Conservation (phyloP, 2,888 invertebrate species). For the Ormyrus pomaceus region DNA sequence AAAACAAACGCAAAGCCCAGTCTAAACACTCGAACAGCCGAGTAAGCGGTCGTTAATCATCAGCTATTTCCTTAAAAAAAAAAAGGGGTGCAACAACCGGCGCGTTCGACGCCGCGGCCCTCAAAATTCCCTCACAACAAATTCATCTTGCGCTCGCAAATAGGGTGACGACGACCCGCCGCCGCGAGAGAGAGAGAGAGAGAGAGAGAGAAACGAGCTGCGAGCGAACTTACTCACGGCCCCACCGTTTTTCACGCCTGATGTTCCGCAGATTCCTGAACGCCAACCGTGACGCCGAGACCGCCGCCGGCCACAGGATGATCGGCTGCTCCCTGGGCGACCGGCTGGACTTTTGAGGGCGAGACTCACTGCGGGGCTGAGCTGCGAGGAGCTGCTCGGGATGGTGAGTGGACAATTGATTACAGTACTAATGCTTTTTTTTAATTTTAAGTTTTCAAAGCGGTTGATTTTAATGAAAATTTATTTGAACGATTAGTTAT, state of each 20-base stretch:
- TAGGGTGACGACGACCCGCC: neutral
- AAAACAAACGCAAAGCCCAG: too few species aligned
- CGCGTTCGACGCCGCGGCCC: too few species aligned
- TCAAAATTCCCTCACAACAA: conserved; percentile 9
- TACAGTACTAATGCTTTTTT: too few species aligned
- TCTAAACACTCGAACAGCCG: too few species aligned
- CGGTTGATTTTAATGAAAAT: too few species aligned
- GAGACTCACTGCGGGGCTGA: too few species aligned
- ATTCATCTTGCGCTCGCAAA: conserved; percentile 1
- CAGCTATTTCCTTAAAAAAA: neutral
- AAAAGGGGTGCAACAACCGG: too few species aligned
- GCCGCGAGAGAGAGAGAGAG: neutral
- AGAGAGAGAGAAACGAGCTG: neutral
- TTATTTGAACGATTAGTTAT: too few species aligned
- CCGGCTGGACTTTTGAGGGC: conserved; percentile 38
- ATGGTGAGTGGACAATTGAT: too few species aligned
- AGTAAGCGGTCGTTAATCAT: too few species aligned
- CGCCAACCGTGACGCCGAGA: conserved; percentile 3
- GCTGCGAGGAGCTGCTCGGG: too few species aligned
- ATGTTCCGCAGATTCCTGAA: conserved; percentile 42
- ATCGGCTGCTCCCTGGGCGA: conserved; percentile 12
- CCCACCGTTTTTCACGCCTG: conserved; percentile 20
- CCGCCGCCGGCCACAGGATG: conserved; percentile 23
- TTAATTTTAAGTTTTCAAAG: too few species aligned
- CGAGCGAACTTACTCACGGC: neutral